A percentile compares a stretch with the other conserved stretches of the same genome.
Evolutionary conservation across 2,888 invertebrate genomes (phyloP).

Genomic region (Ditylenchus weischeri): DNA sequence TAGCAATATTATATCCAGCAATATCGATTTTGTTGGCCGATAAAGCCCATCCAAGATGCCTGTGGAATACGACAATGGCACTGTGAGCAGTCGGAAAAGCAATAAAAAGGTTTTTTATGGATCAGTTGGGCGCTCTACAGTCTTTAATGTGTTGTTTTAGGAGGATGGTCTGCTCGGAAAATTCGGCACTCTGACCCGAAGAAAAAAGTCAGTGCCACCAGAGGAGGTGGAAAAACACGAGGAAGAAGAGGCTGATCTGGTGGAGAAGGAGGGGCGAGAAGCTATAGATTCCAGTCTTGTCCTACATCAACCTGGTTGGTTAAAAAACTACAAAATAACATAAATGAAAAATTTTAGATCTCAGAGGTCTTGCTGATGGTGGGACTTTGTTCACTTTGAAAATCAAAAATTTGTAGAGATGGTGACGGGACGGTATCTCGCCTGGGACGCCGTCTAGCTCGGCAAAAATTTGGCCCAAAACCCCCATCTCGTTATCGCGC

Average conservation of each 20-base stretch:
- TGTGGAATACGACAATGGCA: slow-evolving; percentile 2
- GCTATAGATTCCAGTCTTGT: slow-evolving; percentile 55
- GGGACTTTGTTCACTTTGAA: background rate
- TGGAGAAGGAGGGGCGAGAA: slow-evolving; percentile 56
- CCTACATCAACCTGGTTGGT: slow-evolving; percentile 47
- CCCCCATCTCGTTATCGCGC: too few relatives aligned
- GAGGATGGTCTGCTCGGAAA: slow-evolving; percentile 49
- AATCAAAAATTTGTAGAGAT: background rate
- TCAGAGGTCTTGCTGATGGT: slow-evolving; percentile 68
- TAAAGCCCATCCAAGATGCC: background rate
- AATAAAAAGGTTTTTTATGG: background rate
- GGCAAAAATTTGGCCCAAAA: too few relatives aligned
- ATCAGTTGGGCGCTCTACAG: too few relatives aligned
- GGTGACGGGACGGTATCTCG: too few relatives aligned
- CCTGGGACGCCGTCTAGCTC: too few relatives aligned
- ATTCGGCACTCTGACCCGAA: slow-evolving; percentile 48
- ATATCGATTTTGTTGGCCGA: too few relatives aligned
- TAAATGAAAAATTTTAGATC: too few relatives aligned
- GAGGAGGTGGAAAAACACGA: slow-evolving; percentile 22
- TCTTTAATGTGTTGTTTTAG: too few relatives aligned
- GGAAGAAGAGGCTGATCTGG: slow-evolving; percentile 63
- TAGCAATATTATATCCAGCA: too few relatives aligned
- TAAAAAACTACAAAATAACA: too few relatives aligned
- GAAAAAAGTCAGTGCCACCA: slow-evolving; percentile 44
- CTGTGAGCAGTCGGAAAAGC: slow-evolving; percentile 9